Base-by-base conservation (phyloP, 1,140 invertebrate species). In the Pseudoatta argentina region DNA sequence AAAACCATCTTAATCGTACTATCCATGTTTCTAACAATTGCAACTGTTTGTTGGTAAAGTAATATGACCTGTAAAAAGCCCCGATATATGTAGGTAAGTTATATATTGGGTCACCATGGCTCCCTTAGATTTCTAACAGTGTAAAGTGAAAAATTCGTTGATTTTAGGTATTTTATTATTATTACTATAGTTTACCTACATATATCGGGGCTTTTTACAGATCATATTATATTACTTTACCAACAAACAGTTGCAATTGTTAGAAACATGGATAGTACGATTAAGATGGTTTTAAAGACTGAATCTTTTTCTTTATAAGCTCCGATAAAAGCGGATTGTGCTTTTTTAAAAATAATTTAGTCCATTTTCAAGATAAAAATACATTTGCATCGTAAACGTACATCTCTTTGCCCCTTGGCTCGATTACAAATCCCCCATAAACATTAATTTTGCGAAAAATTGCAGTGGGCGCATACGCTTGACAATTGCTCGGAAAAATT, bases 291-390 rank as follows among this genome's bases (percentile, higher is more conserved):
- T 18, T 39, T 82, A 72, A 82, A 12, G 55, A 82, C 4, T 82
- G 18, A 73, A 73, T 73, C 14, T 48, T 82, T 16, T 81, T 24
- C n/a, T 16, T 6, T 5, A 53, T 44, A 30, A 61, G 39, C 39
- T 6, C 7, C 18, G 21, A 57, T 57, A 72, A 59, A 72, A 72
- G 53, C 39, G 34, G 53, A 82, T 73, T 72, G 73, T n/a, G 4
- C 34, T 14, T 7, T 73, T 72, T 27, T 61, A 82, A 72, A 82
- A 82, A 73, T 82, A 82, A 82, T 82, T 67, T 73, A 14, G 55
- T 59, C 66, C 34, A 39, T 73, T 73, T 44, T 4, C 53, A 59
- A 30, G 53, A 59, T 24, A 39, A 73, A 71, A 61, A 59, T 59
- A 72, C 34, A 44, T 53, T 12, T 18, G 5, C 34, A 30, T 39